Percentiles rank a stretch among this genome's conserved stretches.
Evolutionary conservation across 1,140 invertebrate species (phyloP).

Genomic region (Eciton burchellii): DNA sequence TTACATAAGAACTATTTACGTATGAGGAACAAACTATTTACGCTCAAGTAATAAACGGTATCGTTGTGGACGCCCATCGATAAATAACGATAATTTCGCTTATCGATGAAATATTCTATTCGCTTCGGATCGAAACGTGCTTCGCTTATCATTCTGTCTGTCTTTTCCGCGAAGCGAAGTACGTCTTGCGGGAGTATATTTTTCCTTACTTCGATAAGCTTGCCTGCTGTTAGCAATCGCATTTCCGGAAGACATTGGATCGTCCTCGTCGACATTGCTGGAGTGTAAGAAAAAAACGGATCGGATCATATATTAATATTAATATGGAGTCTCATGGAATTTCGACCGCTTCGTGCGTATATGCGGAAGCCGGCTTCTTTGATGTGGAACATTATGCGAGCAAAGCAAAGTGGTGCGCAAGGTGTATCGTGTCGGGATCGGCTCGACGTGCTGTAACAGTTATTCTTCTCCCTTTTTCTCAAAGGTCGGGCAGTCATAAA

Average conservation of each 20-base stretch:
- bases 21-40: constrained; percentile 25
- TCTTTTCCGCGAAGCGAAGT: background rate
- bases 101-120: constrained; percentile 22
- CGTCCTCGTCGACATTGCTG: background rate
- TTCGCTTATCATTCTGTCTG: constrained; percentile 1
- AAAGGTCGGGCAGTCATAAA: constrained; percentile 60
- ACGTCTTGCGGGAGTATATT: constrained; percentile 15
- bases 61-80: constrained; percentile 3
- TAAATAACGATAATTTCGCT: constrained; percentile 39
- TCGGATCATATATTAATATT: too few species aligned
- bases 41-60: constrained; percentile 17
- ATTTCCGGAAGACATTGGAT: constrained; percentile 3
- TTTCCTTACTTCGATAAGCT: constrained; percentile 11
- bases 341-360: background rate
- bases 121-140: background rate
- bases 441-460: background rate
- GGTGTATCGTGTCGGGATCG: background rate
- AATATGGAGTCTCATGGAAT: too few species aligned
- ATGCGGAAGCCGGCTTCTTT: background rate
- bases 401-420: constrained; percentile 4
- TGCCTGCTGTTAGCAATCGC: background rate
- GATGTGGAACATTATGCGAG: background rate
- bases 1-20: constrained; percentile 32
- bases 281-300: too few species aligned
- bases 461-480: constrained; percentile 11